Evolutionary conservation across 2,888 invertebrate species (phyloP).

Genomic region (Phania funesta): DNA sequence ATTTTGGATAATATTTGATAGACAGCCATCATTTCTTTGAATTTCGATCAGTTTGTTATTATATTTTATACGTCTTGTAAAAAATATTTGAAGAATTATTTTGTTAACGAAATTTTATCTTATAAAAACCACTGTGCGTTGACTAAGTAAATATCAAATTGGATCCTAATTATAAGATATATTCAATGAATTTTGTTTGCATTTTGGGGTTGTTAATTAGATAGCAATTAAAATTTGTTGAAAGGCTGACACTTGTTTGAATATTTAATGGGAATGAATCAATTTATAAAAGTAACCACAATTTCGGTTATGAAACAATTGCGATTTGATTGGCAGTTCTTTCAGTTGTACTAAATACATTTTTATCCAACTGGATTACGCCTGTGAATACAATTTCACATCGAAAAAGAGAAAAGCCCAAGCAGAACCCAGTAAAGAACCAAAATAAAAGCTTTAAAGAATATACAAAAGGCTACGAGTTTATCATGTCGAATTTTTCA

Average conservation of each 20-base stretch:
- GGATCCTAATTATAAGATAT: slow-evolving; percentile 24
- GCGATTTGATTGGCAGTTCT: slow-evolving; percentile 76
- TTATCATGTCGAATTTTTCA: slow-evolving; percentile 34
- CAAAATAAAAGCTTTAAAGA: neutral
- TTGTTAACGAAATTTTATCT: neutral
- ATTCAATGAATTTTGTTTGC: neutral
- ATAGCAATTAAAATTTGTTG: slow-evolving; percentile 45
- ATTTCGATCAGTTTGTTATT: too few relatives aligned
- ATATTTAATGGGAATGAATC: slow-evolving; percentile 70
- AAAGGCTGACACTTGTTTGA: slow-evolving; percentile 64
- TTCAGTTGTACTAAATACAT: slow-evolving; percentile 61
- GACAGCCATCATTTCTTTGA: too few relatives aligned
- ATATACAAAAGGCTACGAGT: neutral
- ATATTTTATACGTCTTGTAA: too few relatives aligned
- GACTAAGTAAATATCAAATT: too few relatives aligned
- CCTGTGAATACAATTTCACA: neutral
- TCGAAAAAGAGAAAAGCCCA: neutral
- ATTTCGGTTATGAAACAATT: slow-evolving; percentile 72
- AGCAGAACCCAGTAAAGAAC: neutral
- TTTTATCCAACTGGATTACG: slow-evolving; percentile 55
- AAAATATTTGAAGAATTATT: too few relatives aligned
- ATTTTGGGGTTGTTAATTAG: neutral
- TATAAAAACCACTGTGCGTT: neutral
- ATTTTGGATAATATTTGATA: too few relatives aligned
- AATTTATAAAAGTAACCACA: slow-evolving; percentile 72